Evolutionary conservation across 2,797 vertebrate genomes (phyloP), one percentile per base, ranked within the genome.

Genomic region (Catharus ustulatus): DNA sequence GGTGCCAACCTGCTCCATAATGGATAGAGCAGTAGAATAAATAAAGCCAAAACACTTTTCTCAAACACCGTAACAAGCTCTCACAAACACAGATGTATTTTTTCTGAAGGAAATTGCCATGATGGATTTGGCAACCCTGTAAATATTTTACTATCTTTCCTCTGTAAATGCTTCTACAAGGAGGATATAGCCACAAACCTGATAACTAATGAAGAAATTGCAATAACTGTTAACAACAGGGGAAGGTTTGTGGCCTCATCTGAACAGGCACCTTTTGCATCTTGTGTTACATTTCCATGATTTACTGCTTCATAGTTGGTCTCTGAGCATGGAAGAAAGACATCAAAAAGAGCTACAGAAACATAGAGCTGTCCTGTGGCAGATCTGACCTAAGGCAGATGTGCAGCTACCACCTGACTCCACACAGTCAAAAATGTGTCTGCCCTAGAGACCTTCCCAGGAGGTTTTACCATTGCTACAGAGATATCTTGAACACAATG

Each of bases 351-450:
- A 17, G 34, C 20, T 23, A 8, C 15, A 30, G 67, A 40, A 80
- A 71, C 0, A 0, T 10, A 30, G 13, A 71, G 22, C 4, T 79
- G 23, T 64, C 10, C 9, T 16, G 15, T 30, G 32, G 55, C 10
- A 51, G 32, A 18, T 20, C 26, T 76, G 43, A 48, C 24, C 26
- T 21, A 76, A 62, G 49, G 13, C 22, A 83, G 51, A 62, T 1
- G 12, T 49, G 7, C 21, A 69, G 30, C 38, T 40, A 45, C 21
- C 16, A 52, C 24, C 14, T 40, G 13, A 51, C n/a, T 67, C 12
- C 7, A 9, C 0, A 0, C 5, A 43, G 32, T 5, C 23, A 43
- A 67, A 55, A 36, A 20, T 7, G 5, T 8, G 32, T 11, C 6
- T 10, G 32, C 13, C 16, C 38, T 81, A 30, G 22, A 77, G 10